Conservation (phyloP, 2,888 invertebrate species). For the Acrobasis consociella region DNA sequence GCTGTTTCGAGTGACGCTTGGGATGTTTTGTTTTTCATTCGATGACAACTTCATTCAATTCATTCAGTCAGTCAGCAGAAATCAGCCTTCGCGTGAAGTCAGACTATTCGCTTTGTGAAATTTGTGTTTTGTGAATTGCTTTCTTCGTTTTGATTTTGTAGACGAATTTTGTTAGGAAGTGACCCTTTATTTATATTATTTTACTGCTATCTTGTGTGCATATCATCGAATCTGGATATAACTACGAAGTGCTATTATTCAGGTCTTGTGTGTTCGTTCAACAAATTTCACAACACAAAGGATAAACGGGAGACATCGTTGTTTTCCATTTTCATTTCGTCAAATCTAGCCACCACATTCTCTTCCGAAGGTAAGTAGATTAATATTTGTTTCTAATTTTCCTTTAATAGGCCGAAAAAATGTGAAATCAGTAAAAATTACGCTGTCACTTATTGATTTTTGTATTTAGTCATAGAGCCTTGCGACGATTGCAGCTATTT, state of each 20-base stretch:
- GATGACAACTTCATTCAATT: constrained; percentile 58
- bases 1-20: constrained; percentile 56
- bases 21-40: constrained; percentile 55
- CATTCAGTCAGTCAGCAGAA: constrained; percentile 41
- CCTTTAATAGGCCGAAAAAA: neutral
- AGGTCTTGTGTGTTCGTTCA: constrained; percentile 44
- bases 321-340: constrained; percentile 51
- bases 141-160: constrained; percentile 49
- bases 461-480: neutral
- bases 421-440: constrained; percentile 9
- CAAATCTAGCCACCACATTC: constrained; percentile 33
- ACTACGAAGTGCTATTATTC: constrained; percentile 35
- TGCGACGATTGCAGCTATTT: neutral
- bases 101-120: constrained; percentile 48
- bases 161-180: constrained; percentile 50
- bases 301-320: constrained; percentile 54
- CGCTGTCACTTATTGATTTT: constrained; percentile 20
- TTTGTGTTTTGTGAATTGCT: constrained; percentile 48
- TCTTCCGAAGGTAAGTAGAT: constrained; percentile 51
- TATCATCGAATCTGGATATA: neutral
- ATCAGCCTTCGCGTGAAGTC: constrained; percentile 28
- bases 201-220: constrained; percentile 28
- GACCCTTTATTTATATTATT: constrained; percentile 34
- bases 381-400: neutral
- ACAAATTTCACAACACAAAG: constrained; percentile 73